Evolutionary conservation across 2,113 vertebrate species (phyloP).

Genomic region (Zosterops hypoxanthus): DNA sequence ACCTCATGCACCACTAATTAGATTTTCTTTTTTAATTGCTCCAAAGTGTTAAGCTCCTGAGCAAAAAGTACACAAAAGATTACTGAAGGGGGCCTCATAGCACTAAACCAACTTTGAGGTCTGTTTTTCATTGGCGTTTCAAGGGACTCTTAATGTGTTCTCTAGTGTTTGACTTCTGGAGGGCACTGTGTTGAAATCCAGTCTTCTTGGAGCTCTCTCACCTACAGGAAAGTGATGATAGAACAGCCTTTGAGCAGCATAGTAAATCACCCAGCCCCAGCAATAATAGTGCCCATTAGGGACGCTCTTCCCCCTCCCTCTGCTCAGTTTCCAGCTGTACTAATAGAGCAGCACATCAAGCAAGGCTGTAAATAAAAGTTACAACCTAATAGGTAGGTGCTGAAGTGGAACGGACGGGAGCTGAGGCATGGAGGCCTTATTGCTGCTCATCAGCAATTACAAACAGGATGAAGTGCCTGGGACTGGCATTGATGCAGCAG

Average conservation of each 20-base stretch:
- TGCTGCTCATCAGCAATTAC: slow-evolving; percentile 83
- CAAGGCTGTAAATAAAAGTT: slow-evolving; percentile 85
- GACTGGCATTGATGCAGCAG: slow-evolving; percentile 62
- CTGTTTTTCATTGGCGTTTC: neutral
- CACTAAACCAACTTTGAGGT: neutral
- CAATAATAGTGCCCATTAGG: slow-evolving; percentile 72
- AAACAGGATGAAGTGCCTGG: slow-evolving; percentile 78
- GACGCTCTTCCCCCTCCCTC: neutral
- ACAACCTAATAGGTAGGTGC: slow-evolving; percentile 77
- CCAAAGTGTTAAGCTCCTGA: neutral
- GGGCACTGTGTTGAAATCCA: slow-evolving; percentile 44
- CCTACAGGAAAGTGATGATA: neutral
- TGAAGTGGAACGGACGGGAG: slow-evolving; percentile 73
- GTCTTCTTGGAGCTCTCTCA: slow-evolving; percentile 23
- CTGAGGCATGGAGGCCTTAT: slow-evolving; percentile 76
- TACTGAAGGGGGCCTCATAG: neutral
- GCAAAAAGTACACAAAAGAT: slow-evolving; percentile 17
- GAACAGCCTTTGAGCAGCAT: slow-evolving; percentile 36
- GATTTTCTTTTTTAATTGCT: neutral
- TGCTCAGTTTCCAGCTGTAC: slow-evolving; percentile 66
- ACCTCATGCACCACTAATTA: slow-evolving; percentile 16
- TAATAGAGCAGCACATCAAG: slow-evolving; percentile 75
- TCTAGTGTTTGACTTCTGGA: slow-evolving; percentile 41
- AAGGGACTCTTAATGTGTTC: slow-evolving; percentile 20
- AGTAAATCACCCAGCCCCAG: slow-evolving; percentile 64